Conservation (phyloP, 2,888 invertebrate species). For the Heteromurus nitidus region DNA sequence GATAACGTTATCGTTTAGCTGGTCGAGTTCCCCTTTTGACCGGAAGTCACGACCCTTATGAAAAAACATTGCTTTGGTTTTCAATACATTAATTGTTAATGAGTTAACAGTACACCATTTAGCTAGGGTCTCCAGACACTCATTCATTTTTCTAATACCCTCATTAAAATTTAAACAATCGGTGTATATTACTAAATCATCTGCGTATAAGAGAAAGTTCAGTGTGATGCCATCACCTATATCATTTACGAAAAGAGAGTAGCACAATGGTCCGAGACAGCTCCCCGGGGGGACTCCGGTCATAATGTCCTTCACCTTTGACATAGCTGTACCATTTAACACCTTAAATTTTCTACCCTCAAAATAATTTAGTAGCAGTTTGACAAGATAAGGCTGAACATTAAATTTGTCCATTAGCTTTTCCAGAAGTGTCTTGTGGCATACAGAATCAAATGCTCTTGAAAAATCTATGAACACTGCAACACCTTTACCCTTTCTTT, state of each 20-base stretch:
- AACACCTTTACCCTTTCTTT: slow-evolving; percentile 18
- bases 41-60: neutral
- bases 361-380: slow-evolving; percentile 28
- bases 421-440: neutral
- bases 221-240: slow-evolving; percentile 3
- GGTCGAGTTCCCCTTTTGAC: too few relatives aligned
- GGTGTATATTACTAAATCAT: slow-evolving; percentile 9
- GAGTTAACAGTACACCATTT: slow-evolving; percentile 15
- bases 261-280: slow-evolving; percentile 13
- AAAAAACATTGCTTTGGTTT: slow-evolving; percentile 52
- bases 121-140: neutral
- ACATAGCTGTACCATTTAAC: slow-evolving; percentile 23
- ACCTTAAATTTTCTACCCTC: slow-evolving; percentile 24
- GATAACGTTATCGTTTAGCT: too few relatives aligned
- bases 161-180: neutral
- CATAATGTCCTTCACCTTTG: slow-evolving; percentile 20
- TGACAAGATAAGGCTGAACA: slow-evolving; percentile 17
- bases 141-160: neutral
- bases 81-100: slow-evolving; percentile 32
- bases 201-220: slow-evolving; percentile 9
- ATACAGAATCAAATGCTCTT: slow-evolving; percentile 51
- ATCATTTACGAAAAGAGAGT: slow-evolving; percentile 23
- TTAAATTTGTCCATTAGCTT: slow-evolving; percentile 32
- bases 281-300: slow-evolving; percentile 40
- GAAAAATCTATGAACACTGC: slow-evolving; percentile 48